Percentiles rank a stretch among this genome's conserved stretches.
phyloP scores from a whole-genome alignment of 2,888 invertebrate species.

The Pteria penguin region DNA sequence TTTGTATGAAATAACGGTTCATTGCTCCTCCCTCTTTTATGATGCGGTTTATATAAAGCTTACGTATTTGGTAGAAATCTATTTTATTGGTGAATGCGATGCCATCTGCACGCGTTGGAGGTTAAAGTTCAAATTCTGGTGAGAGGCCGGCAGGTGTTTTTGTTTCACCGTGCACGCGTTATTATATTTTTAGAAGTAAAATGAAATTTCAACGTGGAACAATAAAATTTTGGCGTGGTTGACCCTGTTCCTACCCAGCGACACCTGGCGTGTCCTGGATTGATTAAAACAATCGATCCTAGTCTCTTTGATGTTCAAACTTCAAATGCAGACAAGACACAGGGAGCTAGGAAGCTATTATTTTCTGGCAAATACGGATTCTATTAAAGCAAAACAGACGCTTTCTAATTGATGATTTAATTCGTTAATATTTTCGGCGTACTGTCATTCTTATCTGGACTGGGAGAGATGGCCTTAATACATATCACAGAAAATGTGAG shows the following conservation, averaged over 20 bases:
- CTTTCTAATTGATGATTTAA: no score
- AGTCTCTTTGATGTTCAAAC: background rate
- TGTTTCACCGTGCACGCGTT: background rate
- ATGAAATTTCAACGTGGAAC: background rate
- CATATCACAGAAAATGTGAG: no score
- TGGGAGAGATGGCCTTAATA: no score
- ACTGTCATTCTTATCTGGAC: no score
- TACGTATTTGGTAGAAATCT: no score
- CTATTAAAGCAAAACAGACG: background rate
- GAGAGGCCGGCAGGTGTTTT: background rate
- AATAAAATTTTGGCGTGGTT: background rate
- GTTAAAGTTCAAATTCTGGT: background rate
- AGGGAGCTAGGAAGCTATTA: background rate
- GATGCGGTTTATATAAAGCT: no score
- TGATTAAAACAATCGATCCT: background rate
- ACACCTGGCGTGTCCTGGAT: background rate
- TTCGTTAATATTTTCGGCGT: no score
- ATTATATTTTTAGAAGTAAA: background rate
- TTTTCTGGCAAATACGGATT: background rate
- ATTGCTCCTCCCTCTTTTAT: no score
- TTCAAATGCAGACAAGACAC: background rate
- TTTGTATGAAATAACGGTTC: no score
- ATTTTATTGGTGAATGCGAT: constrained; percentile 4
- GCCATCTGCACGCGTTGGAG: constrained; percentile 24
- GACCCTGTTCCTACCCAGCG: background rate